phyloP scores from a whole-genome alignment of 2,888 invertebrate genomes.

The Zele albiditarsus region DNA sequence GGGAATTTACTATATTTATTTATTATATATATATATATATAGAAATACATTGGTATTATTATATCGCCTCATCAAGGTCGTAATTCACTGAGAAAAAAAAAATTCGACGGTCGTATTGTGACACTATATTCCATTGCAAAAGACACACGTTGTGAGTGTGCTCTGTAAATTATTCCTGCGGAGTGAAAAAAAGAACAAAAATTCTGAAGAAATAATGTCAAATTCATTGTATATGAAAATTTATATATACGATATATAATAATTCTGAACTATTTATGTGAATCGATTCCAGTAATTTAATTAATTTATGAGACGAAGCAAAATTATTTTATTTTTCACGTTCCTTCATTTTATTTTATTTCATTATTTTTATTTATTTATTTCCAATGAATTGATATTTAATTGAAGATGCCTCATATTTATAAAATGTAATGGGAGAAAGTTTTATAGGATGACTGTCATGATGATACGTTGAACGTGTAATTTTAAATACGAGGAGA shows the following conservation, averaged over 20 bases:
- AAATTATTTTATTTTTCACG: background rate
- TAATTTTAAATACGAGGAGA: background rate
- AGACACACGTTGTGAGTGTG: constrained; percentile 24
- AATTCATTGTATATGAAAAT: background rate
- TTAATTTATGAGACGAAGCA: background rate
- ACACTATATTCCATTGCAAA: constrained; percentile 42
- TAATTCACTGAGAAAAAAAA: constrained; percentile 22
- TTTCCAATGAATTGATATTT: background rate
- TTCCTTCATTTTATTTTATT: background rate
- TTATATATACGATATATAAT: background rate
- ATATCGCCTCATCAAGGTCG: constrained; percentile 35
- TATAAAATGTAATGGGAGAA: background rate
- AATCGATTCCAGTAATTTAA: background rate
- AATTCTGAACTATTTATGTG: background rate
- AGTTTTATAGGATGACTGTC: background rate
- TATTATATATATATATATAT: background rate
- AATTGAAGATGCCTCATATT: background rate
- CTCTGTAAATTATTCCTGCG: constrained; percentile 21
- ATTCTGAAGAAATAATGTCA: background rate
- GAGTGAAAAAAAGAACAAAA: background rate
- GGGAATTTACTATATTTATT: constrained; percentile 27
- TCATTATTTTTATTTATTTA: background rate
- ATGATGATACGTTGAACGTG: background rate
- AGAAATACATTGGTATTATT: background rate
- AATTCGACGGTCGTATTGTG: constrained; percentile 43